Percentiles rank a stretch among this genome's conserved stretches.
Conservation (phyloP, 2,113 vertebrate genomes). For the Myxocyprinus asiaticus region DNA sequence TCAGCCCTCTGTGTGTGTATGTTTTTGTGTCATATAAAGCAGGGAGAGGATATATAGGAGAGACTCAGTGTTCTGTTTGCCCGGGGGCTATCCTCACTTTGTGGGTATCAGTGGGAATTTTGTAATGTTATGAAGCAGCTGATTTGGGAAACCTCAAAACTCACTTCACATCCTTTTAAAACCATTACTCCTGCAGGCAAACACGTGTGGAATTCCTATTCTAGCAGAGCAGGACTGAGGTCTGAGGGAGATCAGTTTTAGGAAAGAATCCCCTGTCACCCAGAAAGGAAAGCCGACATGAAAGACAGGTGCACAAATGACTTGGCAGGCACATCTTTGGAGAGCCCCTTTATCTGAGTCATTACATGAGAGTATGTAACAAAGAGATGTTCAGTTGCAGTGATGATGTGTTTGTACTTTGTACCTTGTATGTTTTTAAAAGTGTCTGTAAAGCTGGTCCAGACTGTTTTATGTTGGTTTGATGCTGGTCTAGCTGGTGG, state of each 20-base stretch:
- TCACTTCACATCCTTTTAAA: slow-evolving; percentile 51
- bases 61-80: not conserved
- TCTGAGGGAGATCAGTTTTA: slow-evolving; percentile 46
- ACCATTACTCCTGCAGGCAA: slow-evolving; percentile 55
- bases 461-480: no score
- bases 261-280: slow-evolving; percentile 43
- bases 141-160: slow-evolving; percentile 37
- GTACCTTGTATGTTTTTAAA: slow-evolving; percentile 52
- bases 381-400: not conserved
- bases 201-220: slow-evolving; percentile 50
- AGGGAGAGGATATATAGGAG: not conserved
- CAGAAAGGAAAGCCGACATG: slow-evolving; percentile 21
- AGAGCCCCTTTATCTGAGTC: slow-evolving; percentile 12
- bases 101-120: slow-evolving; percentile 36
- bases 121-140: slow-evolving; percentile 40
- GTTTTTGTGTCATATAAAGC: not conserved
- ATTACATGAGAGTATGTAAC: not conserved
- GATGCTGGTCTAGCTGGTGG: no score
- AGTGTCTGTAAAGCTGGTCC: no score
- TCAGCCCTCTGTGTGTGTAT: slow-evolving; percentile 16
- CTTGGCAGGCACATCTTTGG: not conserved
- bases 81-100: slow-evolving; percentile 5
- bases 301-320: slow-evolving; percentile 45
- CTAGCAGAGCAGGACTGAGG: slow-evolving; percentile 38
- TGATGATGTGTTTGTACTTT: not conserved